Percentiles rank a stretch among this genome's conserved stretches.
These are phyloP conservation scores for Actinemys pallida DNA, from an alignment of 2,113 vertebrate species.

Conservation along the genomic window DNA sequence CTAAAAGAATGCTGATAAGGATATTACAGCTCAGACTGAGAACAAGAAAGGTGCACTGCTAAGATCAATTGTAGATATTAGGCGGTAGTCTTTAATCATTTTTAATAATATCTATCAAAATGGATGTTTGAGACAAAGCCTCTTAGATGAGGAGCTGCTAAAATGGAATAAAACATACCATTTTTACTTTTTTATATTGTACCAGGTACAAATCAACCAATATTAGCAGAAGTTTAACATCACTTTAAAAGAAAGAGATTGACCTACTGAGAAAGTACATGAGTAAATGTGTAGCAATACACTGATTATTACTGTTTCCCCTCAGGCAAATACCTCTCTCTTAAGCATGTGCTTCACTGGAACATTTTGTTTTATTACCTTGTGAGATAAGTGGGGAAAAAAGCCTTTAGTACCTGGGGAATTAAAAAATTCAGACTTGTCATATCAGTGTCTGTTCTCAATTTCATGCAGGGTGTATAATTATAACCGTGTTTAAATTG, in stretches of 20 bases:
- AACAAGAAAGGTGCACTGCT: slow-evolving; percentile 81
- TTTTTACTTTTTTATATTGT: slow-evolving; percentile 61
- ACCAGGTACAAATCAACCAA: slow-evolving; percentile 82
- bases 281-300: slow-evolving; percentile 89
- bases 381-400: slow-evolving; percentile 90
- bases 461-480: slow-evolving; percentile 92
- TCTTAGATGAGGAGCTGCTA: slow-evolving; percentile 67
- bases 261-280: slow-evolving; percentile 92
- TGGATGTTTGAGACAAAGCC: slow-evolving; percentile 76
- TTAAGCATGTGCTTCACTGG: slow-evolving; percentile 87
- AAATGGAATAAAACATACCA: slow-evolving; percentile 59
- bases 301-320: slow-evolving; percentile 94
- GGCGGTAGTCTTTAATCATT: slow-evolving; percentile 82
- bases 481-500: slow-evolving; percentile 96
- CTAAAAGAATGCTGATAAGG: slow-evolving; percentile 89
- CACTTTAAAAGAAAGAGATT: slow-evolving; percentile 87
- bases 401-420: slow-evolving; percentile 90
- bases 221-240: slow-evolving; percentile 90
- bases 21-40: slow-evolving; percentile 83
- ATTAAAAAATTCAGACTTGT: slow-evolving; percentile 93
- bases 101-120: slow-evolving; percentile 75
- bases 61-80: slow-evolving; percentile 85
- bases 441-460: slow-evolving; percentile 93
- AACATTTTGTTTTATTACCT: slow-evolving; percentile 98
- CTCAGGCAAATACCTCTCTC: slow-evolving; percentile 96